Evolutionary conservation across 2,797 vertebrate species (phyloP), one percentile per base, ranked within the genome.

Genomic region (Mycteria americana): DNA sequence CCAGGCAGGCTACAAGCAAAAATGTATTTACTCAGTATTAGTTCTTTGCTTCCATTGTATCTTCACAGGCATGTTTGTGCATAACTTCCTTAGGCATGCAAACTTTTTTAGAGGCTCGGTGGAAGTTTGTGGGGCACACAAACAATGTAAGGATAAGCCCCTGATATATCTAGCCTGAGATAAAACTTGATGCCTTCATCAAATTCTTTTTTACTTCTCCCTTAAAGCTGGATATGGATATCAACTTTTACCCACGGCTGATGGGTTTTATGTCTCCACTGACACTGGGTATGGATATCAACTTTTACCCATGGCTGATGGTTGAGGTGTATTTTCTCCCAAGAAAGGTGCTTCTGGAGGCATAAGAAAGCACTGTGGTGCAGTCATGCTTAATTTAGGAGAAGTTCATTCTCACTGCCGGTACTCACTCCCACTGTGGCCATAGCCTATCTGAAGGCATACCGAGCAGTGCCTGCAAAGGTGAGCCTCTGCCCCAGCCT

Each of bases 401-500:
- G 28, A 53, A 31, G 43, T 10, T 53, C 37, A 4, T 2, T 28
- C 19, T 37, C 57, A 27, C 4, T 57, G 6, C 41, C 4, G 8
- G 37, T 22, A 25, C 24, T 8, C 15, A 12, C 53, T 69, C 54
- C 70, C 11, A 4, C 37, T 11, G 6, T 8, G 59, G 27, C 53
- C 0, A 2, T 5, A 48, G 45, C 63, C 56, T 7, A 4, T 2
- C 39, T 14, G 35, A 31, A 45, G 16, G 31, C 24, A 25, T 2
- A 18, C 16, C 7, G 6, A 51, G 37, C 37, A 14, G 22, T 10
- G 18, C 73, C 39, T 4, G 43, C 67, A 4, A 27, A 64, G n/a
- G 24, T 7, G 13, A 67, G 25, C 48, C 8, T 33, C 68, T 48
- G 45, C 27, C n/a, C 6, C 56, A 19, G n/a, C 18, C 25, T 30